phyloP scores from a whole-genome alignment of 2,797 vertebrate species.

The Hydrophis major region DNA sequence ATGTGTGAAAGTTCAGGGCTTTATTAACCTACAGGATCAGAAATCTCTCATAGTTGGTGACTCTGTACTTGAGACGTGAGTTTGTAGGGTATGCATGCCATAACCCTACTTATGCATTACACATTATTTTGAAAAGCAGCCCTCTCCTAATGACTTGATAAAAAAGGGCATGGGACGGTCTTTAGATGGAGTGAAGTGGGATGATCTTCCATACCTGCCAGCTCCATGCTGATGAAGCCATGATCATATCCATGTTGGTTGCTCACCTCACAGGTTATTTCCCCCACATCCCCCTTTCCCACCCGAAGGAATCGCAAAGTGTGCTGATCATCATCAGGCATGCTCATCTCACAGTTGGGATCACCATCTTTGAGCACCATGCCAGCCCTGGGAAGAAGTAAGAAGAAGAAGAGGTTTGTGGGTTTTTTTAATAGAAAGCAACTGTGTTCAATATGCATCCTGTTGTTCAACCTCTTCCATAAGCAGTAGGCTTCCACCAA shows the following conservation, averaged over 20 bases:
- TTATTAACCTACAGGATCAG: not conserved
- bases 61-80: not conserved
- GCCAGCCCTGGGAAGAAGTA: constrained; percentile 71
- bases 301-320: constrained; percentile 81
- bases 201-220: constrained; percentile 80
- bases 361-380: constrained; percentile 74
- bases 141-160: not conserved
- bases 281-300: constrained; percentile 76
- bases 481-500: not conserved
- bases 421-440: not conserved
- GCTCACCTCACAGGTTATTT: constrained; percentile 82
- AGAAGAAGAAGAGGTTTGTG: not conserved
- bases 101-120: not conserved
- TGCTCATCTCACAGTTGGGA: constrained; percentile 81
- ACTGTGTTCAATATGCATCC: not conserved
- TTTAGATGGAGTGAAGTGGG: not conserved
- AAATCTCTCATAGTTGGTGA: not conserved
- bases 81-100: not conserved
- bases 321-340: constrained; percentile 93
- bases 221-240: constrained; percentile 80
- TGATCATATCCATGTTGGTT: constrained; percentile 83
- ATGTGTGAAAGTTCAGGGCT: not conserved
- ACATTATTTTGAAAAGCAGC: not conserved
- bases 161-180: not conserved
- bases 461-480: not conserved